Base-by-base conservation (phyloP, 2,888 invertebrate genomes). In the Siphonodentalium dalli region DNA sequence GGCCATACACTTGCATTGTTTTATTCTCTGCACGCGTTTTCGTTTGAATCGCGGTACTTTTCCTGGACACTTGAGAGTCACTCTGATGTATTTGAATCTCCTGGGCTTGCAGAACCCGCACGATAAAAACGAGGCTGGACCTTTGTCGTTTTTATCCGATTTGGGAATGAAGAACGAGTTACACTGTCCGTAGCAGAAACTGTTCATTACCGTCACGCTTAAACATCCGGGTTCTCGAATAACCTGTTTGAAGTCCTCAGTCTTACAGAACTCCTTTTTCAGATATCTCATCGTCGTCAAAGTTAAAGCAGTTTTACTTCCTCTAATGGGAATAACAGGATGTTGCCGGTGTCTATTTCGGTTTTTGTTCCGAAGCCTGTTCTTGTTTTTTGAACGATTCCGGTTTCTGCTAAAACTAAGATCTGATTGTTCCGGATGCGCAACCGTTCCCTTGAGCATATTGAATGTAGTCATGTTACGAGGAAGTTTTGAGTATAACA, bases 171-270 rank as follows among this genome's bases (percentile, higher is more conserved):
- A 90, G 78, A 89, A 89, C 54, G 90, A 90, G 75, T 89, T 89
- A 81, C 90, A 90, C 83, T 90, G 89, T 13, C 90, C 90, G 79
- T 90, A 90, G 78, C 90, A 90, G 74, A 90, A 89, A 64, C 87
- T 85, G 77, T 89, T 89, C 56, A 88, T 84, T 59, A 89, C 69
- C 8, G 86, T 87, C 56, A 87, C 83, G 7, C 88, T 85, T 53
- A 87, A 74, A 77, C 90, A 90, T n/a, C 89, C 89, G 23, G 86
- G 86, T 72, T 88, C 88, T 41, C 87, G 85, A 35, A 90, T 86
- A 69, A 87, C 86, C 75, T 90, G 90, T 63, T 88, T 86, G 42
- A 90, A 82, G 18, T 87, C 87, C 71, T 89, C 87, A 1, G 89
- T 89, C 79, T 88, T 88, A 75, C 90, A 90, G 88, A 88, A 88